These are phyloP conservation scores for Onychostoma macrolepis DNA, from an alignment of 2,113 vertebrate genomes.

Conservation along the genomic window DNA sequence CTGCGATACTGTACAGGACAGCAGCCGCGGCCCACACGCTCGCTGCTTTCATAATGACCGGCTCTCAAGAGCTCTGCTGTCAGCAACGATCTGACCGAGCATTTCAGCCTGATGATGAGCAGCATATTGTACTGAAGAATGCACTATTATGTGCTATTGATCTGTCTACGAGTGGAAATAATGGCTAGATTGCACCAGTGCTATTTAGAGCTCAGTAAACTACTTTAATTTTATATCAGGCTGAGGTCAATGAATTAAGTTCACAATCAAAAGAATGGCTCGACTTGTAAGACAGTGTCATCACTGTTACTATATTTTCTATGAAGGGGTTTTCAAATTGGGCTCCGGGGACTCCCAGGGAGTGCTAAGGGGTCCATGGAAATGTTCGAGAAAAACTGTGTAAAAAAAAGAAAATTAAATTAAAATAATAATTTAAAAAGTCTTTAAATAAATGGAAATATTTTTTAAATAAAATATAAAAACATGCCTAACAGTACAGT, in stretches of 20 bases:
- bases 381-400: not conserved
- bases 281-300: not conserved
- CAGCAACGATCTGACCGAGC: not conserved
- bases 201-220: not conserved
- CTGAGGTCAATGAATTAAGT: not conserved
- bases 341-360: not conserved
- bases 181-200: not conserved
- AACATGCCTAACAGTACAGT: not conserved
- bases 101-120: not conserved
- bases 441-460: too few species aligned
- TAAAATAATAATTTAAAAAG: not conserved
- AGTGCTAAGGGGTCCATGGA: not conserved
- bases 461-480: not conserved
- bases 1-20: slow-evolving; percentile 44
- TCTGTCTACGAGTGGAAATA: not conserved
- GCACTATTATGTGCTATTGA: not conserved
- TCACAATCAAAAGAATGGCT: not conserved
- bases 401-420: too few species aligned
- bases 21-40: slow-evolving; percentile 61
- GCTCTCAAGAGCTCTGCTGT: slow-evolving; percentile 4
- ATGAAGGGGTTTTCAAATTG: not conserved
- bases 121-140: slow-evolving; percentile 6
- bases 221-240: not conserved
- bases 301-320: not conserved
- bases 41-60: slow-evolving; percentile 57